Base-by-base conservation (phyloP, 2,888 invertebrate species). In the Ypsolopha sequella region DNA sequence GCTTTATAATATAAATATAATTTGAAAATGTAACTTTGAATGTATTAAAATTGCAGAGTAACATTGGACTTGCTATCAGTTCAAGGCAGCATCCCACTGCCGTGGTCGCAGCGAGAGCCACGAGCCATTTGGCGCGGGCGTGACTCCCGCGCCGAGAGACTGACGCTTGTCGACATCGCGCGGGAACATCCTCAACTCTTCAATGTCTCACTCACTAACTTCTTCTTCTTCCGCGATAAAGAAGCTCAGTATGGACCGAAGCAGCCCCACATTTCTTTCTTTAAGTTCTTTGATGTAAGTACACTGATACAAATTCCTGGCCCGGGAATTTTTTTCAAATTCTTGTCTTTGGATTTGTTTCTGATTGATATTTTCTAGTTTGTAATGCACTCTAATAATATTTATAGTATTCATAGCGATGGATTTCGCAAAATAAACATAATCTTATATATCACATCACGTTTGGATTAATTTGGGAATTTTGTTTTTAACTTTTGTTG, bases 201-300 rank as follows among this genome's bases (percentile, higher is more conserved):
- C 54, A 97, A 98, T 81, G 97, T 92, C 9, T 95, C 96, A 0
- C 89, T 98, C 33, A 98, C 98, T 0, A 95, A 97, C 72, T 98
- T 98, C 79, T 99, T 99, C 78, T 99, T 99, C 86, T 98, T 95
- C 69, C 90, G 91, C 57, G 92, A 97, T 62, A 90, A 95, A 75
- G 92, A 94, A 70, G 85, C 91, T 14, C 88, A 92, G 66, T 97
- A 97, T 85, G 98, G 97, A 1, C 96, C 97, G 10, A 93, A 93
- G 68, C 90, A 90, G 56, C 91, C 92, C 13, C 93, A 94, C 64
- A 89, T 96, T 55, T 95, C 97, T 4, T 97, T 98, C 73, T 95
- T 95, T 71, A 92, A 94, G 58, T 99, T 98, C 79, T 98, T 98
- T 74, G 92, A 96, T 89, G 98, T 97, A 84, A 89, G 89, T 86